A percentile compares a stretch with the other conserved stretches of the same genome.
phyloP scores from a whole-genome alignment of 2,888 invertebrate genomes.

The Nemurella pictetii region DNA sequence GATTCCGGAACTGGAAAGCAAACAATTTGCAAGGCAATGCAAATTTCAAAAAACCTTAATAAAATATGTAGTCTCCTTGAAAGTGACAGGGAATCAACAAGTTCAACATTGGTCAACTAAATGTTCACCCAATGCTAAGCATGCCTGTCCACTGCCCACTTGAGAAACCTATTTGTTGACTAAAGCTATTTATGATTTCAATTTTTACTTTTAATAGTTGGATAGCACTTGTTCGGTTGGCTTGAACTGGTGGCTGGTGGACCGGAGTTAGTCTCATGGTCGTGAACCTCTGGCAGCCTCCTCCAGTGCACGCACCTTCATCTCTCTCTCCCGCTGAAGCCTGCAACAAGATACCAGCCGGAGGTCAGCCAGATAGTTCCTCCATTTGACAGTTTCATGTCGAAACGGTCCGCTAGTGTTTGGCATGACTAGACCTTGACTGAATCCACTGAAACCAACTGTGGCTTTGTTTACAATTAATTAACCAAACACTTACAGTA shows the following conservation, averaged over 20 bases:
- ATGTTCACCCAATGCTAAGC: too few species aligned
- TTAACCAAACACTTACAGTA: too few species aligned
- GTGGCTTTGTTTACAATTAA: too few species aligned
- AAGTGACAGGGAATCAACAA: background rate
- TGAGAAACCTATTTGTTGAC: background rate
- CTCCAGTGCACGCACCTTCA: slow-evolving; percentile 82
- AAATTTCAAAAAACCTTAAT: background rate
- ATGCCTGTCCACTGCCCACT: background rate
- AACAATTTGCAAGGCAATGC: background rate
- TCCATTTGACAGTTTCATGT: too few species aligned
- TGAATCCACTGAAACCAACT: too few species aligned
- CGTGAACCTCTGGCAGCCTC: slow-evolving; percentile 78
- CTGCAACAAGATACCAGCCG: slow-evolving; percentile 53
- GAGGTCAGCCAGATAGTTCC: too few species aligned
- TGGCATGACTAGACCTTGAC: too few species aligned
- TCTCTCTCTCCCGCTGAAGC: slow-evolving; percentile 81
- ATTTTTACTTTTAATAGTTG: background rate
- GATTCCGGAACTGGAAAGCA: background rate
- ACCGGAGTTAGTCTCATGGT: slow-evolving; percentile 49
- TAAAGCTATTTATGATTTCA: background rate
- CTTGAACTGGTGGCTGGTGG: background rate
- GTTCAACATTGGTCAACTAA: background rate
- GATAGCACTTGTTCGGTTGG: background rate
- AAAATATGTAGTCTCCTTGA: background rate
- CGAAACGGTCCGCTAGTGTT: too few species aligned